Conservation (phyloP, 2,888 invertebrate species). For the Heteropelma amictum region DNA sequence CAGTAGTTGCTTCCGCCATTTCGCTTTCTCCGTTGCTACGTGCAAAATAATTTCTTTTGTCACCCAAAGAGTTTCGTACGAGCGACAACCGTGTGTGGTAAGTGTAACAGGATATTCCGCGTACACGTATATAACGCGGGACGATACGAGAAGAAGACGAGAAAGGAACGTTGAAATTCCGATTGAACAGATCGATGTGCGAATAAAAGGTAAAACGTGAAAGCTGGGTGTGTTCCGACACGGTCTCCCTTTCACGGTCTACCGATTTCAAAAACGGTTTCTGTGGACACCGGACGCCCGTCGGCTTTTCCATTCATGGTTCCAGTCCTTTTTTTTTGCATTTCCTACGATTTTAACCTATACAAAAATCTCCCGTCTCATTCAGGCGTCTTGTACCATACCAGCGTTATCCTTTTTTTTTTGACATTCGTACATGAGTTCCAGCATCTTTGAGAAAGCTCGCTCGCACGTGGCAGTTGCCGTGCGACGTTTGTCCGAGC, state of each 20-base stretch:
- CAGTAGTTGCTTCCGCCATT: neutral
- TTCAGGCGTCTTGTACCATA: too few relatives aligned
- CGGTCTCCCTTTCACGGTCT: constrained; percentile 52
- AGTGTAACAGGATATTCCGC: constrained; percentile 21
- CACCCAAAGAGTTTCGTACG: neutral
- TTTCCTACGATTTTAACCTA: constrained; percentile 23
- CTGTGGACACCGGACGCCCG: constrained; percentile 32
- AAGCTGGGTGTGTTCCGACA: constrained; percentile 23
- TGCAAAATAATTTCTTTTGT: constrained; percentile 46
- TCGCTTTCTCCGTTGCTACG: neutral
- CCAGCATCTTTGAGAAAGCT: constrained; percentile 3
- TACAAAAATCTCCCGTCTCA: too few relatives aligned
- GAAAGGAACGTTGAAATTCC: constrained; percentile 40
- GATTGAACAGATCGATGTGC: constrained; percentile 10
- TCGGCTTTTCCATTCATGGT: constrained; percentile 35
- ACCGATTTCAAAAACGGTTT: constrained; percentile 48
- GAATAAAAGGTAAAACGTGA: constrained; percentile 8
- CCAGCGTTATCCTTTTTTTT: too few relatives aligned
- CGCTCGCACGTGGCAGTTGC: constrained; percentile 19
- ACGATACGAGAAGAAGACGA: constrained; percentile 11
- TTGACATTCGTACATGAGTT: constrained; percentile 15
- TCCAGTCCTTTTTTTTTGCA: constrained; percentile 16
- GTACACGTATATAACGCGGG: neutral
- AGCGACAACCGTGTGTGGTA: constrained; percentile 23
- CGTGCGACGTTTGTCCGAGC: constrained; percentile 23